Evolutionary conservation across 1,140 invertebrate species (phyloP), one percentile per base, ranked within the genome.

Genomic region (Notospermus geniculatus): DNA sequence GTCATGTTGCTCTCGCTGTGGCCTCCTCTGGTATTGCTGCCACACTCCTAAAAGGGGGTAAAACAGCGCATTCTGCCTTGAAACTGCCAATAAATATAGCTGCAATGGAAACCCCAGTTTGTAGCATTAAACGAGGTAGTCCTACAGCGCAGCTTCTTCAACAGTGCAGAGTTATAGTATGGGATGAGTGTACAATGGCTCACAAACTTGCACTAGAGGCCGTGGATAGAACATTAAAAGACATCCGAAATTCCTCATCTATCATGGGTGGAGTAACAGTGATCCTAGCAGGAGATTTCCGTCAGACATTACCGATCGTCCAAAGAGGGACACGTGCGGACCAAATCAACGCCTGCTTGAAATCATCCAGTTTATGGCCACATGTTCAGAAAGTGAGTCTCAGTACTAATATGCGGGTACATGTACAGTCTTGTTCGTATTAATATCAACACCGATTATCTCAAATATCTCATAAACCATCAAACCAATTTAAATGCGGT

Each of bases 1-100:
- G 39, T 43, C 19, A 43, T 43, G 19, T 80, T 59, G 77, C 79
- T 30, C 50, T 85, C 19, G 39, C 39, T 19, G 19, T 19, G 19
- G 39, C 39, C 11, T 43, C 39, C 19, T 13, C 84, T 19, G 11
- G 39, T 43, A 43, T 43, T 13, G 39, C 39, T 43, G 39, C 39
- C 19, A 43, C 39, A 19, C 19, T 43, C 11, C 39, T 43, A 19
- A 13, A 13, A 13, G 39, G 39, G 11, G 39, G 19, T 43, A 11
- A 19, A 43, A 43, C 39, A 13, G 11, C 19, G 39, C 39, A 43
- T 78, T 84, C 39, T 43, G 19, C 39, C 19, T 43, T 43, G 11
- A 43, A 43, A 19, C 11, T 43, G 11, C 39, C 39, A 43, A 11
- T 43, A 13, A 19, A 43, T 43, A 19, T 43, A 13, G 11, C 11